Percentiles rank a stretch among this genome's conserved stretches.
These are phyloP conservation scores for Myotis daubentonii DNA, from an alignment of 2,797 vertebrate genomes.

Conservation along the genomic window DNA sequence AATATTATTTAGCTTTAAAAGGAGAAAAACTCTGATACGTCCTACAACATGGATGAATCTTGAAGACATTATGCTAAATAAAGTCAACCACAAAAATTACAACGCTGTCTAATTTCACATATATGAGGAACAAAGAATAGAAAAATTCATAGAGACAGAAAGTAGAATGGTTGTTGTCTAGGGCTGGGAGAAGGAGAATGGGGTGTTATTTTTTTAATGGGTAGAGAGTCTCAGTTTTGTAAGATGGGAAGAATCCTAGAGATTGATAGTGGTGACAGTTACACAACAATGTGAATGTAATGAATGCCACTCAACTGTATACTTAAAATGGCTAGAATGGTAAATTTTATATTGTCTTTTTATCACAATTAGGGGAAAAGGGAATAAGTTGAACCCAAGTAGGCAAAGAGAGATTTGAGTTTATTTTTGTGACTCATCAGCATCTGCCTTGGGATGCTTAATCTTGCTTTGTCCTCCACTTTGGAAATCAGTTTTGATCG, in stretches of 20 bases:
- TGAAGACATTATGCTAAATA: not conserved
- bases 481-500: not conserved
- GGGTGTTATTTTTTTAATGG: not conserved
- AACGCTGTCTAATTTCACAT: not conserved
- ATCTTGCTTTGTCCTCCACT: not conserved
- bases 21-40: not conserved
- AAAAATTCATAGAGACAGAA: not conserved
- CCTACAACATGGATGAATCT: not conserved
- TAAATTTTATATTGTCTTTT: constrained; percentile 1
- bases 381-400: not conserved
- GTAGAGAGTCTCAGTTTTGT: not conserved
- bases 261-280: not conserved
- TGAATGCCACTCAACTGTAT: not conserved
- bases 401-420: not conserved
- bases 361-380: not conserved
- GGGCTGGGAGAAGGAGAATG: not conserved
- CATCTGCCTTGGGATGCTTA: not conserved
- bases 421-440: constrained; percentile 16
- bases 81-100: not conserved
- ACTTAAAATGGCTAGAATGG: not conserved
- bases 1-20: not conserved
- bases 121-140: not conserved
- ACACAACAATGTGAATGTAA: not conserved
- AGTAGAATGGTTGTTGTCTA: not conserved
- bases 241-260: not conserved